phyloP scores from a whole-genome alignment of 2,113 vertebrate genomes.

The Oreochromis spilurus region DNA sequence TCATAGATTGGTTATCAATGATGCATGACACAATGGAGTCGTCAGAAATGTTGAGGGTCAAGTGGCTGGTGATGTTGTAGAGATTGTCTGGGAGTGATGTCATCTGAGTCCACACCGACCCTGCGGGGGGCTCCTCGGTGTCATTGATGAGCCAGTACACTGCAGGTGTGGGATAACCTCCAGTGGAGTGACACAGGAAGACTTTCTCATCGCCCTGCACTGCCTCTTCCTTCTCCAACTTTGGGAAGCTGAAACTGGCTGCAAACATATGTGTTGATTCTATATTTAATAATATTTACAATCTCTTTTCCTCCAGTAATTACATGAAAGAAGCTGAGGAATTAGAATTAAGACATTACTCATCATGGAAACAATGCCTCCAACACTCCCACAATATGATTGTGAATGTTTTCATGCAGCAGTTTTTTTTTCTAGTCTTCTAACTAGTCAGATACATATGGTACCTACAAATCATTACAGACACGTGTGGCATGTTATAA shows the following conservation, averaged over 20 bases:
- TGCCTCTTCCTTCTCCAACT: neutral
- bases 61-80: slow-evolving; percentile 58
- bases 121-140: slow-evolving; percentile 2
- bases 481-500: neutral
- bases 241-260: slow-evolving; percentile 61
- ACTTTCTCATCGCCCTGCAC: neutral
- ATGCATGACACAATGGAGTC: slow-evolving; percentile 44
- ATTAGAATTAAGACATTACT: neutral
- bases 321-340: neutral
- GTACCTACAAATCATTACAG: neutral
- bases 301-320: neutral
- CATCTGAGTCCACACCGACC: slow-evolving; percentile 20
- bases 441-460: neutral
- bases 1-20: slow-evolving; percentile 46
- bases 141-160: slow-evolving; percentile 64
- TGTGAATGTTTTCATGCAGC: neutral
- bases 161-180: slow-evolving; percentile 56
- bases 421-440: neutral
- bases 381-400: neutral
- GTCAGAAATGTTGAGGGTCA: slow-evolving; percentile 39
- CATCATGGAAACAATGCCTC: neutral
- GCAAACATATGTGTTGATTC: neutral
- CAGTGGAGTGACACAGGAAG: slow-evolving; percentile 50
- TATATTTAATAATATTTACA: neutral
- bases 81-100: neutral